Evolutionary conservation across 2,888 invertebrate genomes (phyloP), one percentile per base, ranked within the genome.

Genomic region (Euproctis similis): DNA sequence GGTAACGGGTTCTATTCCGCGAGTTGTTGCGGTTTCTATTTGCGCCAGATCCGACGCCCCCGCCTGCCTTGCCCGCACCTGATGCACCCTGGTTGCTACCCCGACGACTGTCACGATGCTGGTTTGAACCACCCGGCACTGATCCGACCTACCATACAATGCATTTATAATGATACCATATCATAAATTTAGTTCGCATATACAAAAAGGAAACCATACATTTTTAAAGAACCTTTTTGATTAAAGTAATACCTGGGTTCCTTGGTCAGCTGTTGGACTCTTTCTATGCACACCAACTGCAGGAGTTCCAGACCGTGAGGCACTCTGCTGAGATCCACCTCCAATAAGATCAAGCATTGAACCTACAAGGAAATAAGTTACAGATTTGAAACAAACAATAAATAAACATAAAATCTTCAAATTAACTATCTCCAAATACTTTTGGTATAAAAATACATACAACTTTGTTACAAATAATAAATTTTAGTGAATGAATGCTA

Each of bases 201-300:
- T 4, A 14, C 14, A 14, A 4, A 14, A 14, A 4, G 6, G 14
- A 14, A 14, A 6, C 14, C 14, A 14, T 4, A 14, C 14, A 14
- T 14, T 6, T 14, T n/a, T n/a, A n/a, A n/a, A n/a, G n/a, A n/a
- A n/a, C n/a, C n/a, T n/a, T n/a, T n/a, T n/a, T n/a, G n/a, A n/a
- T n/a, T n/a, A n/a, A n/a, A n/a, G n/a, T 12, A 11, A 3, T 62
- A 82, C 92, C 81, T 95, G 95, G 24, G 92, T 90, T 40, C 92
- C 91, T 75, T 95, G 93, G 69, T 96, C 96, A 46, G 90, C 89
- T 1, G 94, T 93, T 28, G 95, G 94, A 50, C 95, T 95, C 74
- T 93, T 94, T 57, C 94, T 88, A 42, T 89, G 89, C 18, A 87
- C 80, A 18, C 89, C 84, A 37, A 92, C 90, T 4, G 91, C 91